Conservation (phyloP, 53 echinoderm and acorn worm genomes). For the Echinometra lucunter region DNA sequence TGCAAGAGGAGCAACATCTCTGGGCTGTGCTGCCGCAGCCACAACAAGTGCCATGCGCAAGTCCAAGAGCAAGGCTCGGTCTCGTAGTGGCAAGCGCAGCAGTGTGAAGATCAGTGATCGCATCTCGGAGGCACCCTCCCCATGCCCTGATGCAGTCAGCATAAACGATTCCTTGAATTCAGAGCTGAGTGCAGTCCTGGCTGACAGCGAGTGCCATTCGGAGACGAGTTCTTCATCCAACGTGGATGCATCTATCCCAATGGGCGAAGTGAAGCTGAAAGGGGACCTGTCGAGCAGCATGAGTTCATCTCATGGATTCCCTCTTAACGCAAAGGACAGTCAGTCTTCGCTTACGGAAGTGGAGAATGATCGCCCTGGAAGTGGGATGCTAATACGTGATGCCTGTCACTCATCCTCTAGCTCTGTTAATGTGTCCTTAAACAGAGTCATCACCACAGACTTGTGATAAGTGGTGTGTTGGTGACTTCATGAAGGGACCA, state of each 20-base stretch:
- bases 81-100: conserved; percentile 65
- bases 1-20: neutral
- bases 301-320: conserved; percentile 78
- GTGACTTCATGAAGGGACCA: neutral
- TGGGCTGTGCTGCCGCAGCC: neutral
- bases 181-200: conserved; percentile 85
- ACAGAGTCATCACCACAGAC: conserved; percentile 58
- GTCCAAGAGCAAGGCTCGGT: conserved; percentile 59
- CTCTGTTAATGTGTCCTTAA: conserved; percentile 58
- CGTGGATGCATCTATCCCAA: conserved; percentile 51
- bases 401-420: conserved; percentile 42
- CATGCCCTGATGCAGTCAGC: conserved; percentile 78
- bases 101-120: conserved; percentile 89
- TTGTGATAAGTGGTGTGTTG: conserved; percentile 47
- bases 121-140: conserved; percentile 81
- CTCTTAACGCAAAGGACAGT: conserved; percentile 71
- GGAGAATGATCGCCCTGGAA: conserved; percentile 91
- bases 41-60: conserved; percentile 73
- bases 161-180: conserved; percentile 93
- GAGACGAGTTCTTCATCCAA: conserved; percentile 73
- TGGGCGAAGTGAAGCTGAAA: neutral
- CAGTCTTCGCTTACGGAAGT: conserved; percentile 88
- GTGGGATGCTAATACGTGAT: conserved; percentile 55
- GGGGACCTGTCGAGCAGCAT: conserved; percentile 66
- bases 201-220: conserved; percentile 81